These are phyloP conservation scores for Venusia cambrica DNA, from an alignment of 2,888 invertebrate species.

Conservation along the genomic window DNA sequence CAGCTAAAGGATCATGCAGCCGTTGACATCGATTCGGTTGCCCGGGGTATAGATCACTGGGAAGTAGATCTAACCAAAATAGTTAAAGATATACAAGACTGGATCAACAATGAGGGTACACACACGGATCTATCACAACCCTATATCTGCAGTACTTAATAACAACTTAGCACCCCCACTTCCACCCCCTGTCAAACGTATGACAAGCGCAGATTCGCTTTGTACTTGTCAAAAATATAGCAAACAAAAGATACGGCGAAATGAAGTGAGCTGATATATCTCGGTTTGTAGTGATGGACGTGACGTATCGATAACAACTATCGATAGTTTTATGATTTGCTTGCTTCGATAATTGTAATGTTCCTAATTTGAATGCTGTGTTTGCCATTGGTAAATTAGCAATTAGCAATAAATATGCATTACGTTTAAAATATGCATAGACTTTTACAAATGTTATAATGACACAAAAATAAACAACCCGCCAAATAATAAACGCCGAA, in stretches of 20 bases:
- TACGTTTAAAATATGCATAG: too few species aligned
- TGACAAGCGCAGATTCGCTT: slow-evolving; percentile 79
- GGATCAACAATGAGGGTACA: slow-evolving; percentile 1
- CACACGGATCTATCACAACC: slow-evolving; percentile 24
- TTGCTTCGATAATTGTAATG: too few species aligned
- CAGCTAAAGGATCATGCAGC: too few species aligned
- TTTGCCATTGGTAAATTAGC: too few species aligned
- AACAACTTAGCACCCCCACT: slow-evolving; percentile 68
- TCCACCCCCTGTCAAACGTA: slow-evolving; percentile 74
- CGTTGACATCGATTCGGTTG: too few species aligned
- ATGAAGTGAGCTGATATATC: slow-evolving; percentile 81
- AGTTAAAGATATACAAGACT: background rate
- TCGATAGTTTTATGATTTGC: too few species aligned
- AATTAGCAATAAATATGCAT: too few species aligned
- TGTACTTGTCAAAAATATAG: slow-evolving; percentile 81
- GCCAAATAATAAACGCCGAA: too few species aligned
- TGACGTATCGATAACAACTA: slow-evolving; percentile 38
- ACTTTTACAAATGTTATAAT: too few species aligned
- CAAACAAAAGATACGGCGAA: slow-evolving; percentile 79
- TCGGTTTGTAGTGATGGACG: slow-evolving; percentile 54
- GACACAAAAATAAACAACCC: too few species aligned
- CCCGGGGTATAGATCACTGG: too few species aligned
- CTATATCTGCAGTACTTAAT: slow-evolving; percentile 70
- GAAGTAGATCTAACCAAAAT: slow-evolving; percentile 4
- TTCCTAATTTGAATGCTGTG: too few species aligned